A percentile compares a stretch with the other conserved stretches of the same genome.
These are phyloP conservation scores for Chaetodon trifascialis DNA, from an alignment of 2,113 vertebrate species.

Conservation along the genomic window DNA sequence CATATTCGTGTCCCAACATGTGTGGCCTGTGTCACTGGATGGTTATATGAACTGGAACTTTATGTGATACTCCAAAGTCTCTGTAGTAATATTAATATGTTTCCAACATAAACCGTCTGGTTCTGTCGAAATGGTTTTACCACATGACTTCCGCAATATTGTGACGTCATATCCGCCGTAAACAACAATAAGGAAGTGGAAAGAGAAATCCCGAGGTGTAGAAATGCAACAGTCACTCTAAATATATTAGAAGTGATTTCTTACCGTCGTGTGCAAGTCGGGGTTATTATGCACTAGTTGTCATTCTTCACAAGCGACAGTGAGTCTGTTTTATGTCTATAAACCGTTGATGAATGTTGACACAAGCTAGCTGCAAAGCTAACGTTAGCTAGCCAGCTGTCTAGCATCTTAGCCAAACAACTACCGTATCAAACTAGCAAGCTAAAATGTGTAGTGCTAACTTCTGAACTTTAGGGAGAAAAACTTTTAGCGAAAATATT, in stretches of 20 bases:
- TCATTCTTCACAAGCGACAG: background rate
- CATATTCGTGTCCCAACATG: too few relatives aligned
- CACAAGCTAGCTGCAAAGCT: conserved; percentile 5
- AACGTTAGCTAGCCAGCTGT: background rate
- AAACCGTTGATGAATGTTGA: background rate
- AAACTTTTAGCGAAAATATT: background rate
- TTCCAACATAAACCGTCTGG: too few relatives aligned
- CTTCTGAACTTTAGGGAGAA: background rate
- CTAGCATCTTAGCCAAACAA: background rate
- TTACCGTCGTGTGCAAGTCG: background rate
- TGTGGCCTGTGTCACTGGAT: too few relatives aligned
- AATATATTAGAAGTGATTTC: background rate
- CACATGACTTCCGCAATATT: conserved; percentile 1
- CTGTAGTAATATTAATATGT: too few relatives aligned
- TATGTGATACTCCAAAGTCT: too few relatives aligned
- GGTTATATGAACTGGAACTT: too few relatives aligned
- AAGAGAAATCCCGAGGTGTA: background rate
- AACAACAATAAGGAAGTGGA: conserved; percentile 80
- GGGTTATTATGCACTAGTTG: conserved; percentile 25
- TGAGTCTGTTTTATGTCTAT: conserved; percentile 29
- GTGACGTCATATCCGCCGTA: conserved; percentile 63
- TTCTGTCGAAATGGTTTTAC: background rate
- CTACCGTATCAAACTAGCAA: too few relatives aligned
- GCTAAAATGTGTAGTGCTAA: background rate
- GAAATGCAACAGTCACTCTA: conserved; percentile 23